Evolutionary conservation across 2,113 vertebrate genomes (phyloP).

Genomic region (Sitta europaea): DNA sequence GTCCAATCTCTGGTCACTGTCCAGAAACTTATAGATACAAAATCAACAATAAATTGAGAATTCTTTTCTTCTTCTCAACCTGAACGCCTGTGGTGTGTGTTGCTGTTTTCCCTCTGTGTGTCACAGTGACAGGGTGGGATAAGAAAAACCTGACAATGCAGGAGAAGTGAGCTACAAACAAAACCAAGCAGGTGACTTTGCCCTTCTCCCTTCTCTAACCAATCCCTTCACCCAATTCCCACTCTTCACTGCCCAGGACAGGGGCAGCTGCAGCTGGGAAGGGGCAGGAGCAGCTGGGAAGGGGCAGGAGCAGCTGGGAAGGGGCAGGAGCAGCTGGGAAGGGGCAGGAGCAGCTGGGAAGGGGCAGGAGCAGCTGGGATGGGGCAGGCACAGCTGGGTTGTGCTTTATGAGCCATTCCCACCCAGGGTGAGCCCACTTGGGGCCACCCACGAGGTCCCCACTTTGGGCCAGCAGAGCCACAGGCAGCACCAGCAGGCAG

Average conservation of each 20-base stretch:
- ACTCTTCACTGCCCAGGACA: background rate
- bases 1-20: too few relatives aligned
- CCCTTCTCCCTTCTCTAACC: background rate
- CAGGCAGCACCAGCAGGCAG: background rate
- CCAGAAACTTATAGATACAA: too few relatives aligned
- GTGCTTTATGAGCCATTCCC: background rate
- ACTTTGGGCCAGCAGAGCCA: background rate
- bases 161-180: background rate
- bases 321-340: background rate
- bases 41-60: too few relatives aligned
- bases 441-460: background rate
- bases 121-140: background rate
- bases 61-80: too few relatives aligned
- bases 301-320: background rate
- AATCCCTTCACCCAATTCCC: background rate
- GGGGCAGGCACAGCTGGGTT: too few relatives aligned
- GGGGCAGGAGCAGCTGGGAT: background rate
- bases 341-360: background rate
- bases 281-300: background rate
- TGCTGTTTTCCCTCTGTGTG: too few relatives aligned
- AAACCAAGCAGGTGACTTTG: background rate
- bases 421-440: rapidly evolving
- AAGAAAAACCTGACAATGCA: background rate
- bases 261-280: background rate
- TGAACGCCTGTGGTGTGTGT: too few relatives aligned